These are phyloP conservation scores for Spinibarbus caldwelli DNA, from an alignment of 2,797 vertebrate genomes.

Conservation along the genomic window DNA sequence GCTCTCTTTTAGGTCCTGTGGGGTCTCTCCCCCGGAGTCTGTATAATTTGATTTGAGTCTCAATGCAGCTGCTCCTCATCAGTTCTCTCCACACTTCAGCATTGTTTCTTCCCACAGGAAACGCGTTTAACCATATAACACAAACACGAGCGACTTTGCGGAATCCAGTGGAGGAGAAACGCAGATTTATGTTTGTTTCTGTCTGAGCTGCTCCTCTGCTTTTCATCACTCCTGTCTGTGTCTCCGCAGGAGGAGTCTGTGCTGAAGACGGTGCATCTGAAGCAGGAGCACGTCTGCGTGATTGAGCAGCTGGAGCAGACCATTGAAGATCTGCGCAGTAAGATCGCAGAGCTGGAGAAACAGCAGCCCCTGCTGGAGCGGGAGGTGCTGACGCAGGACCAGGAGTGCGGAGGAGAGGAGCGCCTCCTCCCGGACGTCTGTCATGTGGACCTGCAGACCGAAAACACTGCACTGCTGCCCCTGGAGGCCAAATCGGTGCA, in stretches of 20 bases:
- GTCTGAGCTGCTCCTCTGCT: background rate
- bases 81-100: slow-evolving; percentile 25
- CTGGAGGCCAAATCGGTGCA: slow-evolving; percentile 91
- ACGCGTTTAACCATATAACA: background rate
- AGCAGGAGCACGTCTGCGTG: slow-evolving; percentile 87
- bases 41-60: background rate
- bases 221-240: background rate
- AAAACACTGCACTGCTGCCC: slow-evolving; percentile 45
- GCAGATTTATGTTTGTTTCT: background rate
- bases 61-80: slow-evolving; percentile 33
- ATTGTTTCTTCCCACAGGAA: background rate
- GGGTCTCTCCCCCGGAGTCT: background rate
- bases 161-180: background rate
- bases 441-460: slow-evolving; percentile 79
- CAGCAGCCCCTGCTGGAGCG: slow-evolving; percentile 78
- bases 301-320: slow-evolving; percentile 95
- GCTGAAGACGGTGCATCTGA: slow-evolving; percentile 76
- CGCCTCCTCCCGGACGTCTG: slow-evolving; percentile 59
- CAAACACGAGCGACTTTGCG: background rate
- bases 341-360: slow-evolving; percentile 92
- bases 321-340: slow-evolving; percentile 93
- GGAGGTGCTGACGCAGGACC: slow-evolving; percentile 68
- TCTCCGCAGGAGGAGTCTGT: slow-evolving; percentile 76
- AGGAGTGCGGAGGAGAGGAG: slow-evolving; percentile 68
- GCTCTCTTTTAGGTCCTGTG: slow-evolving; percentile 1